Evolutionary conservation across 1,140 invertebrate genomes (phyloP).

Genomic region (Apis cerana): DNA sequence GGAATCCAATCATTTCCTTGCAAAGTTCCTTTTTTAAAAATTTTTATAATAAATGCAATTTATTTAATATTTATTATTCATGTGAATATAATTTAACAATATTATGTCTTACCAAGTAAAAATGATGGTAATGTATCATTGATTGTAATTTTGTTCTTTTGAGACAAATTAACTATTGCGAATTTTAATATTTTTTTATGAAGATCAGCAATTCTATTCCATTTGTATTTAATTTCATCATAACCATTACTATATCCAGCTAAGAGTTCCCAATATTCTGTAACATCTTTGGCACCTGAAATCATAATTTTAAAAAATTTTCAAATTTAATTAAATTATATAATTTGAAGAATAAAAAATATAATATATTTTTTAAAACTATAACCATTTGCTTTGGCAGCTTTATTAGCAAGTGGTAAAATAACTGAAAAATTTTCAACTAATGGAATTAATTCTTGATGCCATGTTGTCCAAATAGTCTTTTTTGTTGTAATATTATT

Average conservation of each 20-base stretch:
- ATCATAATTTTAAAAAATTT: not conserved
- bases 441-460: slow-evolving; percentile 62
- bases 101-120: slow-evolving; percentile 81
- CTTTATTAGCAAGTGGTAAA: slow-evolving; percentile 81
- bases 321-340: not conserved
- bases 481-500: slow-evolving; percentile 60
- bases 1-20: slow-evolving; percentile 84
- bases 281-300: slow-evolving; percentile 74
- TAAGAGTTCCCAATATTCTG: slow-evolving; percentile 84
- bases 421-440: slow-evolving; percentile 79
- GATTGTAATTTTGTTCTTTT: slow-evolving; percentile 73
- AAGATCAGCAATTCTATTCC: slow-evolving; percentile 81
- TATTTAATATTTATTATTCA: not conserved
- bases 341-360: not conserved
- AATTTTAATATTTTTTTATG: slow-evolving; percentile 83
- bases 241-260: slow-evolving; percentile 81
- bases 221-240: slow-evolving; percentile 79
- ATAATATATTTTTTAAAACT: not conserved
- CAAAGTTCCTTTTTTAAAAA: slow-evolving; percentile 79
- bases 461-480: slow-evolving; percentile 68
- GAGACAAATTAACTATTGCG: slow-evolving; percentile 71
- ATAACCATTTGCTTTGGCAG: slow-evolving; percentile 83
- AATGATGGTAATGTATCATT: slow-evolving; percentile 81
- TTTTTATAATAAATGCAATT: not conserved
- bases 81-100: not conserved